phyloP scores from a whole-genome alignment of 2,888 invertebrate genomes.

The Rhyacophila evoluta region DNA sequence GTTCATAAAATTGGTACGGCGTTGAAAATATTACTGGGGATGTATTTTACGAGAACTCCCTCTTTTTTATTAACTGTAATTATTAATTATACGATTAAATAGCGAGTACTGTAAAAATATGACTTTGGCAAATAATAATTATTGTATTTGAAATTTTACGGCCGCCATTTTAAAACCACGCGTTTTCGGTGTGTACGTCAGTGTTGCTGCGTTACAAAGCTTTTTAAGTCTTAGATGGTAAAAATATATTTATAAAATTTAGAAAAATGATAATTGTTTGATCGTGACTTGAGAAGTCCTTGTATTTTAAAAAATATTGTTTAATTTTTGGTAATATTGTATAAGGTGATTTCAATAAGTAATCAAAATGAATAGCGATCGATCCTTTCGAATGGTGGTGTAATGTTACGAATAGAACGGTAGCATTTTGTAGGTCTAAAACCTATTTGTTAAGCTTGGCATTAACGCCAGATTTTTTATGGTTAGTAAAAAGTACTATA shows the following conservation, averaged over 20 bases:
- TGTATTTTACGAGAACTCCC: slow-evolving; percentile 19
- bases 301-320: slow-evolving; percentile 32
- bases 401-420: slow-evolving; percentile 30
- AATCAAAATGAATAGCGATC: slow-evolving; percentile 25
- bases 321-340: slow-evolving; percentile 34
- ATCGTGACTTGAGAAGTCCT: slow-evolving; percentile 41
- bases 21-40: not conserved
- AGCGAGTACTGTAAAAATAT: not conserved
- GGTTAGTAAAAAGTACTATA: slow-evolving; percentile 28
- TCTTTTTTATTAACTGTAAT: slow-evolving; percentile 25
- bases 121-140: slow-evolving; percentile 27
- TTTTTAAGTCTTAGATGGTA: slow-evolving; percentile 35
- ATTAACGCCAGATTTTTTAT: slow-evolving; percentile 36
- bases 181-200: slow-evolving; percentile 25
- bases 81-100: slow-evolving; percentile 16
- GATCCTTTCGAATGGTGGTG: slow-evolving; percentile 20
- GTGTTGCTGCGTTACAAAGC: slow-evolving; percentile 32
- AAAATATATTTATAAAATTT: slow-evolving; percentile 23
- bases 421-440: slow-evolving; percentile 39
- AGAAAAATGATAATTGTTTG: slow-evolving; percentile 33
- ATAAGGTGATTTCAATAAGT: slow-evolving; percentile 38
- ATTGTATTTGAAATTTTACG: slow-evolving; percentile 31
- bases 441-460: slow-evolving; percentile 27
- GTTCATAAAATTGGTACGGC: slow-evolving; percentile 11
- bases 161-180: slow-evolving; percentile 30